Evolutionary conservation across 92 coral and sea anemone species (phyloP).

Genomic region (Bergia sp.): DNA sequence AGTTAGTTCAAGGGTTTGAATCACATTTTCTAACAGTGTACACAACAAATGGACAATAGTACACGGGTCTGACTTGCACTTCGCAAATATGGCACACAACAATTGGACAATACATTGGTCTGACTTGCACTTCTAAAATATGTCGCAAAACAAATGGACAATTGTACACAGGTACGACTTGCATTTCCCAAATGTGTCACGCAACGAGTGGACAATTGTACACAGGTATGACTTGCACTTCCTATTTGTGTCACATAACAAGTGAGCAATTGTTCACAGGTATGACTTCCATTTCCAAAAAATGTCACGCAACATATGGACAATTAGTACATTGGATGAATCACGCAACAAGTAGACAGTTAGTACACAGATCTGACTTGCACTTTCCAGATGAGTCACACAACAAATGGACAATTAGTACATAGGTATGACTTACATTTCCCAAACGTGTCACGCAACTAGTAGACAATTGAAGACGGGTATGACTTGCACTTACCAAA

Average conservation of each 20-base stretch:
- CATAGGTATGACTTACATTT: too few relatives aligned
- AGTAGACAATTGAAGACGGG: too few relatives aligned
- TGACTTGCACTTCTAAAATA: not conserved
- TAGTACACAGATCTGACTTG: not conserved
- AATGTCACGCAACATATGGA: too few relatives aligned
- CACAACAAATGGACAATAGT: not conserved
- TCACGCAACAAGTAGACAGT: too few relatives aligned
- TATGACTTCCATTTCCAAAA: not conserved
- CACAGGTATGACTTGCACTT: not conserved
- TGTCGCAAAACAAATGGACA: too few relatives aligned
- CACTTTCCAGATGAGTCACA: not conserved
- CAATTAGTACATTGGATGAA: too few relatives aligned
- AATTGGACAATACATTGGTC: not conserved
- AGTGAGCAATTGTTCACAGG: not conserved
- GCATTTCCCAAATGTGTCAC: too few relatives aligned
- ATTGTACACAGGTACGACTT: too few relatives aligned
- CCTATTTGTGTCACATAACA: not conserved
- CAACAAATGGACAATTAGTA: not conserved
- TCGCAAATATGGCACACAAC: not conserved
- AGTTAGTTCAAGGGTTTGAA: not conserved
- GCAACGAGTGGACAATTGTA: too few relatives aligned
- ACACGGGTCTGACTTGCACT: not conserved
- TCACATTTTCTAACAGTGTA: not conserved
- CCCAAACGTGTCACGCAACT: too few relatives aligned
- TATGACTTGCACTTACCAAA: too few relatives aligned